Percentiles rank a stretch among this genome's conserved stretches.
These are phyloP conservation scores for Drosophila kohkoa DNA, from an alignment of 1,140 invertebrate species.

Conservation along the genomic window DNA sequence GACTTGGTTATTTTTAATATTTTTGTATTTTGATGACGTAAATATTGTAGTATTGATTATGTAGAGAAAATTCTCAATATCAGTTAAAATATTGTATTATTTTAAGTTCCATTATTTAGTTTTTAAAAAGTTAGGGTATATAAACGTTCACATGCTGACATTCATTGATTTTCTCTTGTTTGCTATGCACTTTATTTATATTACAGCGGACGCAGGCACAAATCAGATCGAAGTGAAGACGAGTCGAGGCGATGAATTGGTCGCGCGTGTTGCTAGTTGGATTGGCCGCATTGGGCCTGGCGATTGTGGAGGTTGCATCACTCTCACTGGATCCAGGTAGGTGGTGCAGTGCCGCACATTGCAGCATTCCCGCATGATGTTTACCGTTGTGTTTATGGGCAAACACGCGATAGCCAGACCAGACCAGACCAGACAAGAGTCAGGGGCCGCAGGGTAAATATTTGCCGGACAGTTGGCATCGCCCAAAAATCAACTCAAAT, in stretches of 20 bases:
- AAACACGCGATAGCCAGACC: constrained; percentile 47
- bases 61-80: no score
- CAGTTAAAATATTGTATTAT: background rate
- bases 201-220: constrained; percentile 68
- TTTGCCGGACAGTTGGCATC: constrained; percentile 57
- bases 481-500: constrained; percentile 58
- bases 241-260: constrained; percentile 72
- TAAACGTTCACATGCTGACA: background rate
- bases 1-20: no score
- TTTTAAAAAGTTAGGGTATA: constrained; percentile 4
- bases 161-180: constrained; percentile 30
- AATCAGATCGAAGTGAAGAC: constrained; percentile 48
- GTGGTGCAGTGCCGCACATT: constrained; percentile 20
- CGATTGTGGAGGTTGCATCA: constrained; percentile 77
- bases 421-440: background rate
- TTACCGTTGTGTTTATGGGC: constrained; percentile 56
- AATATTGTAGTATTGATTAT: no score
- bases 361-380: constrained; percentile 26
- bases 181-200: constrained; percentile 63
- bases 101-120: background rate
- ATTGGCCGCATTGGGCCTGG: constrained; percentile 70
- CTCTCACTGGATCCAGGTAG: constrained; percentile 84
- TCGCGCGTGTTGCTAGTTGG: constrained; percentile 72
- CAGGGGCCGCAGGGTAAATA: constrained; percentile 49
- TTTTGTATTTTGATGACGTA: no score